A percentile compares a stretch with the other conserved stretches of the same genome.
Evolutionary conservation across 2,113 vertebrate species (phyloP).

Genomic region (Neodon shergylaensis): DNA sequence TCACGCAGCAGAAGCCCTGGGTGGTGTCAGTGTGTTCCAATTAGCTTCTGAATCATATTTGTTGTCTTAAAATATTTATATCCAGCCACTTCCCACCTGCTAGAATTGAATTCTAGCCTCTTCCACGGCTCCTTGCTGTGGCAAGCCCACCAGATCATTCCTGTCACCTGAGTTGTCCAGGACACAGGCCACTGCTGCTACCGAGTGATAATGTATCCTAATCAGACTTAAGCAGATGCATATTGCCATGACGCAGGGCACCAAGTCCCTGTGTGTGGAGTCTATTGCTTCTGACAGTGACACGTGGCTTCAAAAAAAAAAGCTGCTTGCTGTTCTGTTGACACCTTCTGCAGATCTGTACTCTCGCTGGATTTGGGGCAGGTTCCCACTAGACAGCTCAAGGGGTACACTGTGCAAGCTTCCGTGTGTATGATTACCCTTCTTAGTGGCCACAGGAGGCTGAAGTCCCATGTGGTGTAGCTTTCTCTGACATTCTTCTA

Average conservation of each 20-base stretch:
- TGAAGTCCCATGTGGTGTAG: not conserved
- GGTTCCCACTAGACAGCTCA: not conserved
- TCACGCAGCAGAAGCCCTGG: not conserved
- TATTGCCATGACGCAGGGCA: not conserved
- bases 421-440: not conserved
- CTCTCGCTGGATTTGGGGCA: not conserved
- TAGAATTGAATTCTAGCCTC: slow-evolving; percentile 43
- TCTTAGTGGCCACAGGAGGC: not conserved
- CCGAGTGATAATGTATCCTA: not conserved
- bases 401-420: not conserved
- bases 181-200: not conserved
- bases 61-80: slow-evolving; percentile 80
- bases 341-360: not conserved
- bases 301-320: not conserved
- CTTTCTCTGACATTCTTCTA: not conserved
- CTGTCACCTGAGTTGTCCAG: slow-evolving; percentile 22
- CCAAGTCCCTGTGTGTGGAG: not conserved
- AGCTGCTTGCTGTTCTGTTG: slow-evolving; percentile 24
- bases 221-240: not conserved
- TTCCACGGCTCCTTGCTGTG: not conserved
- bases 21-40: slow-evolving; percentile 22
- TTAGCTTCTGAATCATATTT: slow-evolving; percentile 72
- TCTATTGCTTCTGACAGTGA: slow-evolving; percentile 34
- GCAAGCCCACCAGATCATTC: not conserved
- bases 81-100: slow-evolving; percentile 71